Evolutionary conservation across 2,113 vertebrate species (phyloP).

Genomic region (Gymnocephalus cernua): DNA sequence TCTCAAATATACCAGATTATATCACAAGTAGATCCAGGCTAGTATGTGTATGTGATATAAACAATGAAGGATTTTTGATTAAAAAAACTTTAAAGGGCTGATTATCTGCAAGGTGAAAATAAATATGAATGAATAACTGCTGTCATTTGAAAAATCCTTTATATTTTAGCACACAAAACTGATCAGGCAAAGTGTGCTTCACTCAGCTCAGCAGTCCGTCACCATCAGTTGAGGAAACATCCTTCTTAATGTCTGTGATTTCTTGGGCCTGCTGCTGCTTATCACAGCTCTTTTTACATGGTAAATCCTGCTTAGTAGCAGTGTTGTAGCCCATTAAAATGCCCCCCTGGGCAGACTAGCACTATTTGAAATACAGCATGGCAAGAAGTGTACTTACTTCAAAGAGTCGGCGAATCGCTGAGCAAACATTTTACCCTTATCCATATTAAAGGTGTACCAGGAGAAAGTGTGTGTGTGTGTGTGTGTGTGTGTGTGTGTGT

Average conservation of each 20-base stretch:
- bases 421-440: conserved; percentile 76
- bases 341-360: conserved; percentile 56
- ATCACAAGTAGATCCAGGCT: neutral
- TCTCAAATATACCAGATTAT: neutral
- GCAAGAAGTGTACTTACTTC: conserved; percentile 60
- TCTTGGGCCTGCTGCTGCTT: conserved; percentile 67
- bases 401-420: conserved; percentile 68
- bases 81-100: neutral
- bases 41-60: neutral
- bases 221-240: conserved; percentile 36
- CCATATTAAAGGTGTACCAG: conserved; percentile 65
- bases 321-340: conserved; percentile 69
- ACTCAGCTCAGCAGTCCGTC: conserved; percentile 34
- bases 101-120: neutral
- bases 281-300: conserved; percentile 75
- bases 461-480: conserved; percentile 3
- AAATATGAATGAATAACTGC: neutral
- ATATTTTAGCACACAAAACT: neutral
- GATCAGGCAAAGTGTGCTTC: conserved; percentile 10
- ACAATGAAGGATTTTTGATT: neutral
- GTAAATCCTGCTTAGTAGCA: conserved; percentile 75
- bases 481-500: neutral
- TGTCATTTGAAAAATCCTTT: neutral
- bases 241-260: conserved; percentile 64
- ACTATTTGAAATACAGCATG: conserved; percentile 64